Base-by-base conservation (phyloP, 2,113 vertebrate species). In the Corythaeola cristata region DNA sequence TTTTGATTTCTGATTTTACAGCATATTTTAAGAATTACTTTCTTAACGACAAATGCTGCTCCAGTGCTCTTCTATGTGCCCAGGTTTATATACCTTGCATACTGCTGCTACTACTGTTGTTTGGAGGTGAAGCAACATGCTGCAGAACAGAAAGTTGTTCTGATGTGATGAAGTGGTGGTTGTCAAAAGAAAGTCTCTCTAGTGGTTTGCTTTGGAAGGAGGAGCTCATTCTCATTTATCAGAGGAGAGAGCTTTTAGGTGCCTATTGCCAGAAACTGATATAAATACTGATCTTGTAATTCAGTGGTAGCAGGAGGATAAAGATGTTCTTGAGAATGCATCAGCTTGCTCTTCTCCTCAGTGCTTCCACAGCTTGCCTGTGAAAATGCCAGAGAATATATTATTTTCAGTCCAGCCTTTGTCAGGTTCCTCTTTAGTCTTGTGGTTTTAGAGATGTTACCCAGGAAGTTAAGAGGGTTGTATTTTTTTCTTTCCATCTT, bases 381-480 rank as follows among this genome's bases (percentile, higher is more conserved):
- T 50, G 33, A 26, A 39, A 26, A 19, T 15, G 27, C 39, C 44
- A 23, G 58, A 28, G 53, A 12, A 23, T 0, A 0, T 30, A 5
- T 6, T 8, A 5, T 49, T 60, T 60, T 68, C 56, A 74, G 26
- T 28, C 21, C 63, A 88, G 45, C 55, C n/a, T 74, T 81, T 62
- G 41, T 68, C 17, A 44, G 17, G 37, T 62, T 89, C 74, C n/a
- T 53, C 64, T 59, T 78, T 15, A 24, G 28, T 41, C 73, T 19
- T 41, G 28, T 5, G 55, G 9, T 30, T 78, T 41, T 75, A 49
- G 39, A 32, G 60, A 30, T 16, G 22, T 74, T 47, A 21, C 7
- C 41, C 12, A 55, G 45, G 22, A 67, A 26, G 24, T 21, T 19
- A 11, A 58, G 58, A 64, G 24, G 11, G 24, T 23, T 77, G 20